These are phyloP conservation scores for Oligia latruncula DNA, from an alignment of 2,888 invertebrate species.

Conservation along the genomic window DNA sequence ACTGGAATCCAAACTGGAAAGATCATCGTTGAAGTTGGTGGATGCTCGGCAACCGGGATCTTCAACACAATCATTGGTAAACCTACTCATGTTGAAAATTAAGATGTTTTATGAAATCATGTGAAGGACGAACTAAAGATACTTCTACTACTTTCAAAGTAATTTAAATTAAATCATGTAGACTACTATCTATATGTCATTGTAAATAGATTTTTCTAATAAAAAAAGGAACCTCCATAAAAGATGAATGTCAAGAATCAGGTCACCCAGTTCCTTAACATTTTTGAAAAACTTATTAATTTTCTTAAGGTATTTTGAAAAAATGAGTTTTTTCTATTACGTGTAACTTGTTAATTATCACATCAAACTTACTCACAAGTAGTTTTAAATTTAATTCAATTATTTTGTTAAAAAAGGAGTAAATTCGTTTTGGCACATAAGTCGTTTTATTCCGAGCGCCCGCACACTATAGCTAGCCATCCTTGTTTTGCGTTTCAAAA, in stretches of 20 bases:
- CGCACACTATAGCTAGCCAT: too few relatives aligned
- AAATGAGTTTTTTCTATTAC: too few relatives aligned
- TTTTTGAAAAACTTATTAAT: too few relatives aligned
- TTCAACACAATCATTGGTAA: slow-evolving; percentile 71
- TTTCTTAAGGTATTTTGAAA: too few relatives aligned
- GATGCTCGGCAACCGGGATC: slow-evolving; percentile 78
- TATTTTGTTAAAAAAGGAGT: too few relatives aligned
- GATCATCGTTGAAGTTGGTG: slow-evolving; percentile 80
- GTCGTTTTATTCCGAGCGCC: too few relatives aligned
- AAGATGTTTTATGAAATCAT: slow-evolving; percentile 29
- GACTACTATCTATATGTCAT: not conserved
- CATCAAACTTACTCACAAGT: too few relatives aligned
- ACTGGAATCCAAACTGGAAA: slow-evolving; percentile 79
- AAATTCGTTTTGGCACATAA: too few relatives aligned
- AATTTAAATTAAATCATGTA: slow-evolving; percentile 2
- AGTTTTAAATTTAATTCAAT: too few relatives aligned
- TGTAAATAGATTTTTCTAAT: not conserved
- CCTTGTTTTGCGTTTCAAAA: too few relatives aligned
- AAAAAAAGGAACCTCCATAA: not conserved
- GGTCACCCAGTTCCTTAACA: too few relatives aligned
- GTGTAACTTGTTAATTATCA: too few relatives aligned
- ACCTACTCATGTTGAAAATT: slow-evolving; percentile 34
- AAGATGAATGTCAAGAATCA: not conserved
- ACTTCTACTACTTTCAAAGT: not conserved
- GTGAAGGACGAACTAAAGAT: slow-evolving; percentile 31